Base-by-base conservation (phyloP, 2,113 vertebrate species). In the Collichthys lucidus region DNA sequence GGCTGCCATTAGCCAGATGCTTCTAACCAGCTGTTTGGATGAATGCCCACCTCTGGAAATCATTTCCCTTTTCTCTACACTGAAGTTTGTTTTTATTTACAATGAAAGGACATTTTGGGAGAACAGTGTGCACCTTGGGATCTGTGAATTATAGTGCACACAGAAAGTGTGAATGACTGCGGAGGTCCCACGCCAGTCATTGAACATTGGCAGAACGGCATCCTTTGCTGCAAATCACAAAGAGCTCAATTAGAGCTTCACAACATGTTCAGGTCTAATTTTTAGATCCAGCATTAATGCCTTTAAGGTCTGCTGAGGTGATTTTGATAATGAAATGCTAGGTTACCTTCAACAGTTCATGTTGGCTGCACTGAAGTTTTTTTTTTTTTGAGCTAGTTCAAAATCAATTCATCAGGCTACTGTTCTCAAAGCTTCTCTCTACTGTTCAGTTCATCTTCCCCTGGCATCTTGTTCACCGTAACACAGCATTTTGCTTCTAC, bases 21-120 rank as follows among this genome's bases (percentile, higher is more conserved):
- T 81, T 85, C 83, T 68, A 84, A 81, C 70, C 85, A 90, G 87
- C 73, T 92, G 85, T 83, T 80, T 81, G 81, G 80, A 86, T 72
- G 56, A 47, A 75, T 42, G 66, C 80, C 74, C 9, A 19, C 79
- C 73, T 62, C 69, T 1, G 52, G 83, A 59, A 74, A 10, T 69
- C 40, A 46, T 40, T n/a, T 74, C 31, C 42, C 53, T 59, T n/a
- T 59, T 8, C 50, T 61, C 44, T 14, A 9, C 40, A 12, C 26
- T 57, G 20, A 7, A 66, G 60, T 35, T 24, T 64, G 61, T 77
- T 79, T 11, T 83, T 87, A 76, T 87, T 88, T 76, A 87, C 72
- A 76, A 31, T 29, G n/a, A 57, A 57, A 86, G 87, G 70, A 70
- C 79, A 49, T 76, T 61, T 84, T 53, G 26, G 63, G 47, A 74